phyloP scores from a whole-genome alignment of 2,113 vertebrate species.

The Bos indicus region DNA sequence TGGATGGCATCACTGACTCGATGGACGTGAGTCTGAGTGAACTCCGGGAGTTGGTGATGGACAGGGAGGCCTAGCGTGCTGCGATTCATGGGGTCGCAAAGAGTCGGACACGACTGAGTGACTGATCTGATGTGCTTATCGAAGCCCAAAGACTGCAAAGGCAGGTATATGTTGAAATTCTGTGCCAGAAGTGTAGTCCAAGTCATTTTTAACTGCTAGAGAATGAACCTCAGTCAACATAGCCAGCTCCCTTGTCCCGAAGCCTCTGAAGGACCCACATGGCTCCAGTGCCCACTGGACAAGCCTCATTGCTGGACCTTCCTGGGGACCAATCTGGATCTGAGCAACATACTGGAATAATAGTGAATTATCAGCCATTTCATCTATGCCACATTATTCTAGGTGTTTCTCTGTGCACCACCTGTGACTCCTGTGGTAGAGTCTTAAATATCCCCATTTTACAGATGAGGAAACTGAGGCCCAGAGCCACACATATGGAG shows the following conservation, averaged over 20 bases:
- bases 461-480: neutral
- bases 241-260: neutral
- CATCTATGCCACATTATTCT: neutral
- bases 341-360: neutral
- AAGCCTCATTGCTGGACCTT: neutral
- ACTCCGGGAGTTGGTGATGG: too few species aligned
- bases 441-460: neutral
- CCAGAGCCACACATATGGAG: neutral
- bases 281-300: neutral
- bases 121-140: neutral
- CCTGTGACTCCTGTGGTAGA: neutral
- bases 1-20: too few species aligned
- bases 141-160: neutral
- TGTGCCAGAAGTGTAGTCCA: neutral
- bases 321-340: neutral
- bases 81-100: too few species aligned
- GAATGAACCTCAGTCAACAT: neutral
- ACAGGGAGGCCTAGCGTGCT: too few species aligned
- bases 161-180: neutral
- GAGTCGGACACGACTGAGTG: too few species aligned
- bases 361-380: neutral
- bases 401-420: neutral
- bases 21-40: too few species aligned
- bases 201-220: neutral
- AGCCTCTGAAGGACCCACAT: neutral